Conservation (phyloP, 2,113 vertebrate genomes). For the Progne subis region DNA sequence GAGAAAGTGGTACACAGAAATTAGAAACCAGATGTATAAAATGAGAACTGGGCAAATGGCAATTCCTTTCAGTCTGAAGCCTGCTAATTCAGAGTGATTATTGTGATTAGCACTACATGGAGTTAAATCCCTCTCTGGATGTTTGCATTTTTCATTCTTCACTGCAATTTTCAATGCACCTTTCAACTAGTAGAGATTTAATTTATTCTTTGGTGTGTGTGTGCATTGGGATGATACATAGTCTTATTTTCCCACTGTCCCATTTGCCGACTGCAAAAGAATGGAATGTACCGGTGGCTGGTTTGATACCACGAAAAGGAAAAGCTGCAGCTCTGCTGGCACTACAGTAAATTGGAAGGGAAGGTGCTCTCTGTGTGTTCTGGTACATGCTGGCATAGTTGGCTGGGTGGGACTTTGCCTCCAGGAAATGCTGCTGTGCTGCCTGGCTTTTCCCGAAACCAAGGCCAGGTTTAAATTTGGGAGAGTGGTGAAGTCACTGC, state of each 20-base stretch:
- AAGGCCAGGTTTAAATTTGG: not conserved
- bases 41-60: not conserved
- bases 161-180: not conserved
- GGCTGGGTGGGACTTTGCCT: not conserved
- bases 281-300: not conserved
- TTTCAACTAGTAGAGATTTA: not conserved
- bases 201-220: not conserved
- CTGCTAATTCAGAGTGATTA: not conserved
- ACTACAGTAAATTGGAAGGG: not conserved
- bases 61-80: not conserved
- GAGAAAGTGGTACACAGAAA: not conserved
- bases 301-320: fast-evolving
- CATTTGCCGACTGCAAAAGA: not conserved
- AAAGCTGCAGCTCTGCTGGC: not conserved
- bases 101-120: not conserved
- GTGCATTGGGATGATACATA: not conserved
- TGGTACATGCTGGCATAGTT: fast-evolving
- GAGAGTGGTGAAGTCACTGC: not conserved
- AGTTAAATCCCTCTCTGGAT: not conserved
- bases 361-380: not conserved
- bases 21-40: not conserved
- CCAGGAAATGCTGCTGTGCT: not conserved
- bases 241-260: not conserved
- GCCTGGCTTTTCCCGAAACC: not conserved
- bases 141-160: not conserved